Conservation (phyloP, 2,888 invertebrate genomes). For the Cremastinae sp. region DNA sequence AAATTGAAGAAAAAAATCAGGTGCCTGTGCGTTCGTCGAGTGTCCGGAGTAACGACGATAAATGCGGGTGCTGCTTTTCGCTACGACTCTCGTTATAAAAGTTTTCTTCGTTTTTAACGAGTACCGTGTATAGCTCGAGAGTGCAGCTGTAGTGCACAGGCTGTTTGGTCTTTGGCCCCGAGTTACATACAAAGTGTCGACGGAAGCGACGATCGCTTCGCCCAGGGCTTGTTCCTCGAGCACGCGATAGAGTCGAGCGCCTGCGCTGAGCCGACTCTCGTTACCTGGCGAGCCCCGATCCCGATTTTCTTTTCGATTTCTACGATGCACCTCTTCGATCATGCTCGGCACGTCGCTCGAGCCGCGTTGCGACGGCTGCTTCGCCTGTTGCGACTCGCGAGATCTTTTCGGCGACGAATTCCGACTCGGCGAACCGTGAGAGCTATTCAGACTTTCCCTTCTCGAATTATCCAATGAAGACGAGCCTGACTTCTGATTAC, state of each 20-base stretch:
- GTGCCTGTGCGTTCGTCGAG: constrained; percentile 14
- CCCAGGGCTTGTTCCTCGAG: constrained; percentile 78
- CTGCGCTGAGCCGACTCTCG: constrained; percentile 75
- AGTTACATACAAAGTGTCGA: constrained; percentile 72
- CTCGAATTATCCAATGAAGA: constrained; percentile 74
- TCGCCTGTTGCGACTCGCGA: constrained; percentile 66
- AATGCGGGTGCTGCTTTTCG: constrained; percentile 9
- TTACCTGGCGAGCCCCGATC: constrained; percentile 68
- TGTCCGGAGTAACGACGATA: constrained; percentile 19
- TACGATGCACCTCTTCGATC: constrained; percentile 67
- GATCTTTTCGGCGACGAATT: constrained; percentile 74
- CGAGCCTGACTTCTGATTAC: constrained; percentile 65
- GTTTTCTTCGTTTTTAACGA: constrained; percentile 43
- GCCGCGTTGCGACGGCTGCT: constrained; percentile 31
- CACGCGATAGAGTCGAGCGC: constrained; percentile 78
- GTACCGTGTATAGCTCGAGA: constrained; percentile 74
- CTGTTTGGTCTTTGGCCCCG: constrained; percentile 66
- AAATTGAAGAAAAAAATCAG: not conserved
- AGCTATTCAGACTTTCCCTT: constrained; percentile 73
- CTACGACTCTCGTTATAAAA: constrained; percentile 3
- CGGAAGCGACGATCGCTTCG: constrained; percentile 72
- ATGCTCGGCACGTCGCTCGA: constrained; percentile 24
- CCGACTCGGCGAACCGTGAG: constrained; percentile 73
- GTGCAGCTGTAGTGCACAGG: constrained; percentile 71
- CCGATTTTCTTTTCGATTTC: constrained; percentile 68